Percentiles rank a stretch among this genome's conserved stretches.
These are phyloP conservation scores for Smithornis capensis DNA, from an alignment of 2,113 vertebrate species.

Conservation along the genomic window DNA sequence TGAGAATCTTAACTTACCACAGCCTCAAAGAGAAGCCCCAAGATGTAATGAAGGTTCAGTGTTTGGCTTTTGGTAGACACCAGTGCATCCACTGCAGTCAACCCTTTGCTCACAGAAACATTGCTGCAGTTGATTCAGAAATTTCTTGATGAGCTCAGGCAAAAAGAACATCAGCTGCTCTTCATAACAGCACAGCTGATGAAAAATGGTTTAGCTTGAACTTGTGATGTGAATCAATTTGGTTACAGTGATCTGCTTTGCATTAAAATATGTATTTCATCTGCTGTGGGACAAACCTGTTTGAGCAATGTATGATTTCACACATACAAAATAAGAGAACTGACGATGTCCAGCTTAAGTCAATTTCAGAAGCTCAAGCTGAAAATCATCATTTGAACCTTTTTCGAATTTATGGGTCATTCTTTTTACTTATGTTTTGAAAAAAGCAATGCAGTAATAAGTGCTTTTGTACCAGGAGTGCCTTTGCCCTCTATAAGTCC, in stretches of 20 bases:
- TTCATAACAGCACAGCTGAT: neutral
- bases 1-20: neutral
- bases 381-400: neutral
- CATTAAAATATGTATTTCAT: neutral
- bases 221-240: neutral
- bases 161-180: neutral
- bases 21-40: neutral
- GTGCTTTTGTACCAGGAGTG: neutral
- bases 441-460: neutral
- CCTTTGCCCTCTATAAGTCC: neutral
- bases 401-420: neutral
- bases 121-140: neutral
- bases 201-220: neutral
- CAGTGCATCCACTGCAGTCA: neutral
- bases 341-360: neutral
- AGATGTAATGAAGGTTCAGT: neutral
- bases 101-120: neutral
- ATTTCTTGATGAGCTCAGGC: neutral
- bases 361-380: neutral
- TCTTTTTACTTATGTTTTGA: neutral
- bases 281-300: neutral
- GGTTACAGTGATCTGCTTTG: neutral
- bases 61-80: neutral
- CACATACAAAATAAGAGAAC: neutral
- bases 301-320: neutral